These are phyloP conservation scores for Chaetura pelagica DNA, from an alignment of 2,113 vertebrate species.

Conservation along the genomic window DNA sequence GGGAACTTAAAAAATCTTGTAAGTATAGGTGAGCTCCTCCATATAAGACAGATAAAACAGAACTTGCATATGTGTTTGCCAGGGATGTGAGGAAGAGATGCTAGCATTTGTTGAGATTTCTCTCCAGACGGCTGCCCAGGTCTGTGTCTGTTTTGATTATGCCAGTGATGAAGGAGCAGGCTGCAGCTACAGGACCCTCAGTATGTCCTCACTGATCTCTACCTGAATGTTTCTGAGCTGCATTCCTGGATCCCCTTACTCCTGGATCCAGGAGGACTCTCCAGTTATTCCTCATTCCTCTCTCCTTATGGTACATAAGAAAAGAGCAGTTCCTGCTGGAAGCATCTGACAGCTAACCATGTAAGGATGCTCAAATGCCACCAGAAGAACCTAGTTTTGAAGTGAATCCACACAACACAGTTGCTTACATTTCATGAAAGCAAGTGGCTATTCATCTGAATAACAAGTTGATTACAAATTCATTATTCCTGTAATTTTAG, in stretches of 20 bases:
- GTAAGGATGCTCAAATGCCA: neutral
- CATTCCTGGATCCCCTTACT: neutral
- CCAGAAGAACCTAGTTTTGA: neutral
- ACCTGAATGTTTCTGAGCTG: neutral
- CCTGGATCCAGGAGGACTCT: neutral
- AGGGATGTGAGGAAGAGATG: neutral
- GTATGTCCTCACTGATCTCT: neutral
- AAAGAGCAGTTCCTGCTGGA: neutral
- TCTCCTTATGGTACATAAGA: neutral
- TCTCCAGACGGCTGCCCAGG: accelerated
- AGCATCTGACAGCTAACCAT: neutral
- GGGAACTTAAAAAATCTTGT: neutral
- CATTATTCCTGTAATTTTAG: neutral
- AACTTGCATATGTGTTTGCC: neutral
- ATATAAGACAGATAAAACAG: neutral
- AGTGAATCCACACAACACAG: accelerated
- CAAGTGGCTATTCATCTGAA: neutral
- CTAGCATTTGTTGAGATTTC: neutral
- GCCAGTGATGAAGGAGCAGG: accelerated
- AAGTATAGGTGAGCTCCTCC: neutral
- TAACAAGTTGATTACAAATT: neutral
- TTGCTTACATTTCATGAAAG: neutral
- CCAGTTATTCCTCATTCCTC: neutral
- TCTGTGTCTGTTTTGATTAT: neutral
- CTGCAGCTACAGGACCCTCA: neutral